These are phyloP conservation scores for Seriola aureovittata DNA, from an alignment of 2,113 vertebrate genomes.

Conservation along the genomic window DNA sequence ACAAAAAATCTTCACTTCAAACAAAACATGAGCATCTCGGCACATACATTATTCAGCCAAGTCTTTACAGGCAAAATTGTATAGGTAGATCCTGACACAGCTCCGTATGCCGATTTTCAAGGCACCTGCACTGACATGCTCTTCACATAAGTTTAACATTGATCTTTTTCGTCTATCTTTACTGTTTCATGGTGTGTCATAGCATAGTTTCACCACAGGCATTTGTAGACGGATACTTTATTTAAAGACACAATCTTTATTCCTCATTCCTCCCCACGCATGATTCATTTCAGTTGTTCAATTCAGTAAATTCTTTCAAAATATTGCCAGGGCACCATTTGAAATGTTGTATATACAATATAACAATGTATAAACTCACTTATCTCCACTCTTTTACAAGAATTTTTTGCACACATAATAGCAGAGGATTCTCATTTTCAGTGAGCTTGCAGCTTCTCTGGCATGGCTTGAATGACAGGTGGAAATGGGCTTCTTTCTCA, in stretches of 20 bases:
- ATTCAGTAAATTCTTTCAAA: neutral
- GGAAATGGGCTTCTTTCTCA: constrained; percentile 65
- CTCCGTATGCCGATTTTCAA: neutral
- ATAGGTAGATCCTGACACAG: neutral
- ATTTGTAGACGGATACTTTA: neutral
- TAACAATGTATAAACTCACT: neutral
- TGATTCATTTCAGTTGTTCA: neutral
- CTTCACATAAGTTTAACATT: neutral
- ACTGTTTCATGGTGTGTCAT: neutral
- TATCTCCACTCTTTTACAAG: neutral
- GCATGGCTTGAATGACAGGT: constrained; percentile 71
- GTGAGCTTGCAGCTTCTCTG: constrained; percentile 4
- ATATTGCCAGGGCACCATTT: neutral
- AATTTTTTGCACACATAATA: neutral
- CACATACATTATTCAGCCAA: neutral
- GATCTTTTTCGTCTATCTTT: neutral
- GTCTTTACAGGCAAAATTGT: neutral
- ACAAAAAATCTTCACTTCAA: neutral
- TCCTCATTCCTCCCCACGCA: neutral
- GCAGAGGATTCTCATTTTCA: constrained; percentile 22
- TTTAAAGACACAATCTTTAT: neutral
- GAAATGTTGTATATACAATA: neutral
- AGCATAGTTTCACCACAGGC: too few species aligned
- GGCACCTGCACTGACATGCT: neutral
- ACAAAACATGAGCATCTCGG: neutral